Percentiles rank a stretch among this genome's conserved stretches.
phyloP scores from a whole-genome alignment of 1,140 invertebrate genomes.

The Orchestia grillus region DNA sequence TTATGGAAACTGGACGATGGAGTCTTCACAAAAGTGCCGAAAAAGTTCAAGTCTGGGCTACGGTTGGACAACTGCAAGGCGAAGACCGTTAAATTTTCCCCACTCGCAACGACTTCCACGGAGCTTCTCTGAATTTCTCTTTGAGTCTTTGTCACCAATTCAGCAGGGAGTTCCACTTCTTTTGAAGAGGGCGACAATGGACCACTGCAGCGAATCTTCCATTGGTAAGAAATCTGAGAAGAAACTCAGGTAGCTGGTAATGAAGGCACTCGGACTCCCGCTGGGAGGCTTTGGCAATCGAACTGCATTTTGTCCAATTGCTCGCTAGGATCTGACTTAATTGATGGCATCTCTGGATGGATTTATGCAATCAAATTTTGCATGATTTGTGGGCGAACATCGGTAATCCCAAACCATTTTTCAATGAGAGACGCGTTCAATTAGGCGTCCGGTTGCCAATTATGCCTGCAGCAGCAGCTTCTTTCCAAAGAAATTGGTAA shows the following conservation, averaged over 20 bases:
- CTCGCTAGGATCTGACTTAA: background rate
- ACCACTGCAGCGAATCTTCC: conserved; percentile 33
- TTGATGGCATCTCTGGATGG: background rate
- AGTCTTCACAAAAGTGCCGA: background rate
- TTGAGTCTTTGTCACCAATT: conserved; percentile 14
- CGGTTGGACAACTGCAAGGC: conserved; percentile 40
- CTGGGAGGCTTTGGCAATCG: background rate
- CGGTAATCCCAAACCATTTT: background rate
- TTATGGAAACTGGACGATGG: conserved; percentile 40
- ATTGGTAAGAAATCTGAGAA: conserved; percentile 42
- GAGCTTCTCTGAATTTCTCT: conserved; percentile 40
- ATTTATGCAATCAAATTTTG: background rate
- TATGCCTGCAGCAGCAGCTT: background rate
- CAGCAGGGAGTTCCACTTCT: conserved; percentile 15
- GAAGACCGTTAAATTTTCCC: conserved; percentile 30
- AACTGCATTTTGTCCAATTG: conserved; percentile 13
- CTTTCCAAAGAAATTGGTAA: too few species aligned
- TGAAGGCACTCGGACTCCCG: background rate
- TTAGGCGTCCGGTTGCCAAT: background rate
- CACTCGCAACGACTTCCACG: background rate
- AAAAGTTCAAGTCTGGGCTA: conserved; percentile 36
- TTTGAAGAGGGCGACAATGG: conserved; percentile 31
- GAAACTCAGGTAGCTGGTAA: conserved; percentile 37
- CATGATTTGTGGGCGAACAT: background rate
- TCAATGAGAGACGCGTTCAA: background rate